These are phyloP conservation scores for Andrena haemorrhoa DNA, from an alignment of 2,888 invertebrate genomes.

Conservation along the genomic window DNA sequence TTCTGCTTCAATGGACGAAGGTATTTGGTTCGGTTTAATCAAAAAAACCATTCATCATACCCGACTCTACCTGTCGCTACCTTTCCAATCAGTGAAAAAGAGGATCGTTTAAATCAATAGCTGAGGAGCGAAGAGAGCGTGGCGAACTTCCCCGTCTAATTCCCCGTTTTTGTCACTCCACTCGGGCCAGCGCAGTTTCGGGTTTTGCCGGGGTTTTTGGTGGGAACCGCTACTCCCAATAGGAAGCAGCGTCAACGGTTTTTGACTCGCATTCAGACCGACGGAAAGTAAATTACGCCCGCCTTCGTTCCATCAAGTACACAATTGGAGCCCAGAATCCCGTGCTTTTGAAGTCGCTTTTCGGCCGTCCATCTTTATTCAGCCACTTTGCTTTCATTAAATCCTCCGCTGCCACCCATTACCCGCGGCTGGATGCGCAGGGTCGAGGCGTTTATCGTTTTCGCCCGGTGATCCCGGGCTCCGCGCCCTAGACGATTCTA, in stretches of 20 bases:
- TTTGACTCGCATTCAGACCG: conserved; percentile 17
- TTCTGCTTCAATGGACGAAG: no score
- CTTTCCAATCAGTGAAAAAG: conserved; percentile 1
- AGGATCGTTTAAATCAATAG: not conserved
- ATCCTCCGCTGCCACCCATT: not conserved
- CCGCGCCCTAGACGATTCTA: conserved; percentile 12
- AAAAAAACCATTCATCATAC: no score
- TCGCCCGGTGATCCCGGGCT: not conserved
- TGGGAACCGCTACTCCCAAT: conserved; percentile 21
- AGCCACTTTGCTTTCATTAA: conserved; percentile 43
- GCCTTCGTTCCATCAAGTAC: conserved; percentile 27
- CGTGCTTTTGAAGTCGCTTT: conserved; percentile 36
- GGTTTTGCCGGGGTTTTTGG: conserved; percentile 23
- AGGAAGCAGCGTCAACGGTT: conserved; percentile 15
- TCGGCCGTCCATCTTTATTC: conserved; percentile 38
- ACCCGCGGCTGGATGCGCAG: not conserved
- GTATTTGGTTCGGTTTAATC: no score
- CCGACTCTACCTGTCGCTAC: not conserved
- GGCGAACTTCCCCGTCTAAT: not conserved
- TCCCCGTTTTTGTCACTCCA: not conserved
- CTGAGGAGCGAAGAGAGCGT: not conserved
- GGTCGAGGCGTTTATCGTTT: conserved; percentile 20
- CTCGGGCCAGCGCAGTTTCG: conserved; percentile 1
- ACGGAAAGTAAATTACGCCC: conserved; percentile 33
- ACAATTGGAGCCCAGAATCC: conserved; percentile 39